phyloP scores from a whole-genome alignment of 2,113 vertebrate genomes.

The Macaca fascicularis region DNA sequence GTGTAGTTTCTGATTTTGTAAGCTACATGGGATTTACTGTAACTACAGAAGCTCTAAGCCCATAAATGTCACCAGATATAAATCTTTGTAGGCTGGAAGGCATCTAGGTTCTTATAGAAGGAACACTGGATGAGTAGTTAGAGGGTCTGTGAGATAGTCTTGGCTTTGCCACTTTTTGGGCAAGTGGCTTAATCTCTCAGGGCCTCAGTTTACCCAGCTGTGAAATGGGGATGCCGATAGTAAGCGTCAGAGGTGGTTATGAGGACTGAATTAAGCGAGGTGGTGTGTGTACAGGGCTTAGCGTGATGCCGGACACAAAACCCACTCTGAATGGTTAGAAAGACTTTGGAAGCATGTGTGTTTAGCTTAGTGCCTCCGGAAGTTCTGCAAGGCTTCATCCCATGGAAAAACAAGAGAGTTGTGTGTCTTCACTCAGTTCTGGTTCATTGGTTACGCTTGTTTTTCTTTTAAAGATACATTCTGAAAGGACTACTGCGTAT shows the following conservation, averaged over 20 bases:
- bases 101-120: background rate
- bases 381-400: background rate
- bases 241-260: background rate
- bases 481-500: background rate
- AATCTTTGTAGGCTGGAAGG: slow-evolving; percentile 24
- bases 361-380: background rate
- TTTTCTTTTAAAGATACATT: background rate
- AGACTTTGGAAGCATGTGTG: background rate
- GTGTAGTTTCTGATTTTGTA: slow-evolving; percentile 57
- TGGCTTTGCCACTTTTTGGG: background rate
- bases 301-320: background rate
- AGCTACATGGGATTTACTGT: slow-evolving; percentile 46
- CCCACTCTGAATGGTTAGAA: background rate
- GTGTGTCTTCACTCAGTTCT: background rate
- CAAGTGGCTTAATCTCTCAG: background rate
- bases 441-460: background rate
- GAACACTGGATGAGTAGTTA: background rate
- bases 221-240: background rate
- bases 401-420: background rate
- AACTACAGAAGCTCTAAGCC: slow-evolving; percentile 31
- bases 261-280: background rate
- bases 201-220: background rate
- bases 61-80: slow-evolving; percentile 30
- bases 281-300: background rate
- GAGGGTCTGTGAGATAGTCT: background rate